Evolutionary conservation across 2,113 vertebrate species (phyloP).

Genomic region (Ophthalmotilapia sp.): DNA sequence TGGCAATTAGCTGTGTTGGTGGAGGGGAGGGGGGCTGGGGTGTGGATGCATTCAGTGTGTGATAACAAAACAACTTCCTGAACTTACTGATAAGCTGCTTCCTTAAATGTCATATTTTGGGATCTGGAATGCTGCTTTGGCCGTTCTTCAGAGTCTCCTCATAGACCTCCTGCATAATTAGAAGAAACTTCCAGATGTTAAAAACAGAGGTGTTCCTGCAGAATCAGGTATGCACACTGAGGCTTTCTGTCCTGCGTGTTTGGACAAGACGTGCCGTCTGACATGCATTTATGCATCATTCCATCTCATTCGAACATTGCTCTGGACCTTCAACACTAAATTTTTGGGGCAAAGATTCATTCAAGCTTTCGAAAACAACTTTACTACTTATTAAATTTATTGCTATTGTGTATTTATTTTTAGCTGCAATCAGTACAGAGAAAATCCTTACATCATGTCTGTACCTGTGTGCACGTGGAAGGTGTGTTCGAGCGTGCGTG

Average conservation of each 20-base stretch:
- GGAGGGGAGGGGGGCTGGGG: neutral
- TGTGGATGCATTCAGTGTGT: neutral
- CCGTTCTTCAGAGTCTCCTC: neutral
- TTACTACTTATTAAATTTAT: neutral
- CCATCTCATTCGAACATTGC: neutral
- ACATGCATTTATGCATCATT: neutral
- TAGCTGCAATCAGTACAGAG: neutral
- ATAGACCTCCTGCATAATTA: neutral
- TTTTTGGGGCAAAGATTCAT: neutral
- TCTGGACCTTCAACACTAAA: neutral
- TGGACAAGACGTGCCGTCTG: neutral
- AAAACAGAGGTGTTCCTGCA: neutral
- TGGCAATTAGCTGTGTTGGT: neutral
- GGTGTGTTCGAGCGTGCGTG: neutral
- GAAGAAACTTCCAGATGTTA: neutral
- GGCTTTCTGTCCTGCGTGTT: neutral
- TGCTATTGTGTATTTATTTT: neutral
- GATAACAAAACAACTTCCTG: conserved; percentile 21
- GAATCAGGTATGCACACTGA: neutral
- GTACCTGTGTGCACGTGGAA: neutral
- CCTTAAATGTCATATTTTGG: neutral
- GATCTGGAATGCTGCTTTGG: neutral
- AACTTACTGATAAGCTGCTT: neutral
- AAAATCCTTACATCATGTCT: neutral
- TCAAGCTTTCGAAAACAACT: neutral